Evolutionary conservation across 2,797 vertebrate species (phyloP), one percentile per base, ranked within the genome.

Genomic region (Chelon labrosus): DNA sequence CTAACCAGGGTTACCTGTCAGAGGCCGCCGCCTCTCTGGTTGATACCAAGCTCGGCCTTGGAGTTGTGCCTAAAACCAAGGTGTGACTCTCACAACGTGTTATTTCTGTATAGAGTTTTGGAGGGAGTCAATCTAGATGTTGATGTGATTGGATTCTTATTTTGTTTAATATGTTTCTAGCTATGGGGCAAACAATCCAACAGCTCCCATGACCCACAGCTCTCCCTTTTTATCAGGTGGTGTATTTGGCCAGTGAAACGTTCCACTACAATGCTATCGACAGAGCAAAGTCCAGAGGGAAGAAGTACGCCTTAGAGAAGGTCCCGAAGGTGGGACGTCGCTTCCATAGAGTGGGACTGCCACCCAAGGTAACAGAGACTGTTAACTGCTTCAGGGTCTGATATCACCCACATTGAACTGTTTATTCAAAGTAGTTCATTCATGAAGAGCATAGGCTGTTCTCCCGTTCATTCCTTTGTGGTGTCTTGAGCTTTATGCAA

Each of bases 1-100:
- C 97, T 12, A 99, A 99, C 90, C 98, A 99, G 92, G 98, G 98
- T 42, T 99, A 99, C 91, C 95, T 99, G 65, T 99, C 98, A 1
- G 98, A 99, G 91, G 95, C 96, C 13, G 97, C 97, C 50, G 98
- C 98, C 74, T 98, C 93, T 25, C 94, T 99, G 59, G 97, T 99
- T 42, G 98, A 99, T 82, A 94, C 95, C 69, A 99, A 98, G 73
- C 95, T 99, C 13, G 93, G 96, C 12, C 93, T 99, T 53, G 95
- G 94, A 82, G 91, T 99, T 66, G 98, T 99, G 42, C 98, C 98
- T 16, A 99, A 98, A 94, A 99, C 98, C 20, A 99, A 97, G 97
- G 98, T 99, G 91, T 12, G 9, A 2, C 17, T 64, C 61, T 13
- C 31, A 25, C 11, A 25, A 1, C 11, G 6, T 51, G 19, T 5